Conservation (phyloP, 2,797 vertebrate genomes). For the Dipus sagitta region DNA sequence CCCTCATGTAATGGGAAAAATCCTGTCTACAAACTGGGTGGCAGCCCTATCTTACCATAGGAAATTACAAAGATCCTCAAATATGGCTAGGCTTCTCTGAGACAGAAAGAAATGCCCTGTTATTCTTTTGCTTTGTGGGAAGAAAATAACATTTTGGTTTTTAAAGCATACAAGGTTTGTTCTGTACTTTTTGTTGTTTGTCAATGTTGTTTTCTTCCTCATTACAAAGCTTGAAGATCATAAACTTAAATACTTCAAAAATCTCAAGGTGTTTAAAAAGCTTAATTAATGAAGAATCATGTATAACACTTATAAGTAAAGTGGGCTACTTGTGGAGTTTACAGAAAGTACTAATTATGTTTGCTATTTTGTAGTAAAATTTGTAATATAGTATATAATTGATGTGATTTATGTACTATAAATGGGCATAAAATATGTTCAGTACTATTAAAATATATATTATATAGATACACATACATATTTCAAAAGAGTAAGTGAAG, state of each 20-base stretch:
- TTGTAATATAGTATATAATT: background rate
- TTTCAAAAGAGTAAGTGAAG: background rate
- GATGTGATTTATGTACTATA: background rate
- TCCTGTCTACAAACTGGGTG: background rate
- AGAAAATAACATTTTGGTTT: background rate
- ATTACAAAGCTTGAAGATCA: slow-evolving; percentile 38
- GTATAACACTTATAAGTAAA: slow-evolving; percentile 35
- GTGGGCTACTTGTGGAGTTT: slow-evolving; percentile 39
- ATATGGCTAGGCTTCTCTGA: slow-evolving; percentile 9
- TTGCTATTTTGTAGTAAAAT: slow-evolving; percentile 19
- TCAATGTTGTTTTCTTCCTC: background rate
- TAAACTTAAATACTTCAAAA: slow-evolving; percentile 56
- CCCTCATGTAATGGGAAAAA: background rate
- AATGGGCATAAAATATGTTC: background rate
- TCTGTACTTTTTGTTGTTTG: background rate
- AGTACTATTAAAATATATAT: background rate
- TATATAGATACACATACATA: background rate
- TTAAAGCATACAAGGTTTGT: background rate
- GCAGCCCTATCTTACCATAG: background rate
- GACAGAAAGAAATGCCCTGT: slow-evolving; percentile 3
- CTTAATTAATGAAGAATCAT: slow-evolving; percentile 42
- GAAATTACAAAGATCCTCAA: slow-evolving; percentile 12
- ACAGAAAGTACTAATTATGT: background rate
- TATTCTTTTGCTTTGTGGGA: background rate
- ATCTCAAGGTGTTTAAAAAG: background rate